phyloP scores from a whole-genome alignment of 2,888 invertebrate species.

The Baccha elongata region DNA sequence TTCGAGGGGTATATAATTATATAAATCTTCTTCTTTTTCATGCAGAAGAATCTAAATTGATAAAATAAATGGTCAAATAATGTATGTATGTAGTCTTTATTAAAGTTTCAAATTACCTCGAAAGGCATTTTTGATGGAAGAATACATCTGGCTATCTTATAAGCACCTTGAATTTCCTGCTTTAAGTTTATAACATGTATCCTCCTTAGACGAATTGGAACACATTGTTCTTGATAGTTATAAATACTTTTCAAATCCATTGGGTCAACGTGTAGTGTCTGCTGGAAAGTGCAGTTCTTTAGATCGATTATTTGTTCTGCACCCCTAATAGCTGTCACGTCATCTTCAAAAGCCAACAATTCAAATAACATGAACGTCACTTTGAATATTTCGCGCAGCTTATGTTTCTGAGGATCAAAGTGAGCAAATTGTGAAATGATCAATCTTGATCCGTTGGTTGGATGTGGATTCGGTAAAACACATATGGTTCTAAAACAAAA shows the following conservation, averaged over 20 bases:
- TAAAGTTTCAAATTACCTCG: slow-evolving; percentile 75
- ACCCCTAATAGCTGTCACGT: slow-evolving; percentile 76
- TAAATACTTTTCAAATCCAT: slow-evolving; percentile 77
- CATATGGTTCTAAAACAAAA: neutral
- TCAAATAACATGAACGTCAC: slow-evolving; percentile 78
- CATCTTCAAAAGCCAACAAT: slow-evolving; percentile 77
- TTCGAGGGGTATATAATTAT: slow-evolving; percentile 77
- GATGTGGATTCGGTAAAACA: slow-evolving; percentile 72
- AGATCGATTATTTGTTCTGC: slow-evolving; percentile 77
- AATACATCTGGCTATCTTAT: slow-evolving; percentile 77
- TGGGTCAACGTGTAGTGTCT: slow-evolving; percentile 77
- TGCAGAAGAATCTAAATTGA: slow-evolving; percentile 77
- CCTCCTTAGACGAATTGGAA: slow-evolving; percentile 77
- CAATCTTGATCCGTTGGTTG: slow-evolving; percentile 77
- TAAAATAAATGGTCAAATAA: neutral
- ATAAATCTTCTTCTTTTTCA: slow-evolving; percentile 78
- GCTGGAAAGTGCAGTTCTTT: slow-evolving; percentile 77
- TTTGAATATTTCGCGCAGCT: slow-evolving; percentile 77
- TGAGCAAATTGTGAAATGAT: slow-evolving; percentile 77
- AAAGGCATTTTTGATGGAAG: slow-evolving; percentile 76
- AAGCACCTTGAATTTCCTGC: slow-evolving; percentile 75
- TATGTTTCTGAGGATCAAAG: slow-evolving; percentile 76
- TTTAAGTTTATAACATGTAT: slow-evolving; percentile 78
- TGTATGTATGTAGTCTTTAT: neutral
- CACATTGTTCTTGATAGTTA: slow-evolving; percentile 76